Evolutionary conservation across 2,888 invertebrate genomes (phyloP), one percentile per base, ranked within the genome.

Genomic region (Anoncus sp.): DNA sequence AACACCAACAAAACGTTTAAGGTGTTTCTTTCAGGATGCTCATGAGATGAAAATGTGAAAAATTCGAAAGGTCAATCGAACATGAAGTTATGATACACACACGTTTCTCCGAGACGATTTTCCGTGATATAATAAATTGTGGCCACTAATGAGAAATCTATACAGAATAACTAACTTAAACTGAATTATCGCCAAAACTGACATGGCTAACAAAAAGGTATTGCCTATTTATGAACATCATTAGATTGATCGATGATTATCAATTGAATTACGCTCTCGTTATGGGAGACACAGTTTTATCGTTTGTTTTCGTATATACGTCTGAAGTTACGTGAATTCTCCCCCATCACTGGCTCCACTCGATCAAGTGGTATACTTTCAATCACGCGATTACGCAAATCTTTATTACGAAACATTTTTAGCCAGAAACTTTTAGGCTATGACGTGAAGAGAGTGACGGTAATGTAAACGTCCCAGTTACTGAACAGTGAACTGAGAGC

Each of bases 351-450:
- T 24, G 2, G 16, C 20, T 20, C 18, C 57, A 6, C 16, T 31
- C 22, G 16, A 57, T 67, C 67, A 67, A 45, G 57, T 67, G 67
- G 45, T 16, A 40, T 31, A n/a, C 40, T 10, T 63, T 43, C 12
- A 6, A 12, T 22, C 24, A 51, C 49, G 22, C 22, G 24, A 12
- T 51, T 24, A 14, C 49, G 22, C 0, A 24, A 51, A 51, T 22
- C 49, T 5, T 22, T 22, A 5, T 10, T 7, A 18, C 47, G 18
- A 27, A 5, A 31, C n/a, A n/a, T n/a, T n/a, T n/a, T n/a, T n/a
- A n/a, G n/a, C n/a, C n/a, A n/a, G n/a, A n/a, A n/a, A n/a, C n/a
- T n/a, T n/a, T n/a, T n/a, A n/a, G n/a, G n/a, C n/a, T n/a, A n/a
- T n/a, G n/a, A n/a, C n/a, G n/a, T n/a, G n/a, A n/a, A n/a, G n/a